These are phyloP conservation scores for Chaetodon trifasciatus DNA, from an alignment of 2,797 vertebrate genomes.

Conservation along the genomic window DNA sequence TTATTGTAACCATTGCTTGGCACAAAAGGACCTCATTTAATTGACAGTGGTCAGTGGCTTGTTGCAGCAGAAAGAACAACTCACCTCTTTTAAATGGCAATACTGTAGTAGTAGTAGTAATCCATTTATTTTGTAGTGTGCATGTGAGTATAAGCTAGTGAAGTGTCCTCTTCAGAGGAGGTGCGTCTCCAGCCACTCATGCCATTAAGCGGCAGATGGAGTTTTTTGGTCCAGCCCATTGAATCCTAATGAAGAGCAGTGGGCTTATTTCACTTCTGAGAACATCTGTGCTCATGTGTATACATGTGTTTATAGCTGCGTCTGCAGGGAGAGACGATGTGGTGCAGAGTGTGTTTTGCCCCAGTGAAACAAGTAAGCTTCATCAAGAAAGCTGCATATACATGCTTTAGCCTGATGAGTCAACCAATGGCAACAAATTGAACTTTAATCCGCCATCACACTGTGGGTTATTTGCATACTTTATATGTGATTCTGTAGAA, in stretches of 20 bases:
- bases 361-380: slow-evolving; percentile 12
- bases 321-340: background rate
- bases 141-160: background rate
- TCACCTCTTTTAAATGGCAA: background rate
- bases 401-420: background rate
- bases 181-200: background rate
- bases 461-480: background rate
- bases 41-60: too few species aligned
- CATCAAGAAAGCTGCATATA: slow-evolving; percentile 15
- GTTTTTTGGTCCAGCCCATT: background rate
- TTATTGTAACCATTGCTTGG: too few species aligned
- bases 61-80: too few species aligned
- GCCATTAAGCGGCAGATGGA: slow-evolving; percentile 42
- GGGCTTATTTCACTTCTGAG: slow-evolving; percentile 26
- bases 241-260: slow-evolving; percentile 30
- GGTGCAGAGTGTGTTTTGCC: background rate
- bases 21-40: too few species aligned
- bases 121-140: background rate
- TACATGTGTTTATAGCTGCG: background rate
- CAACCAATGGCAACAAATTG: slow-evolving; percentile 9
- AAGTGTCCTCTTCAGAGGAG: background rate
- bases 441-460: background rate
- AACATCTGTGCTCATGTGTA: background rate
- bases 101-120: too few species aligned
- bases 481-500: too few species aligned